These are phyloP conservation scores for Xenopus tropicalis DNA, from an alignment of 2,113 vertebrate genomes.

Conservation along the genomic window UCB_Xtro_10.0 CM004444.2:138212501-138213000, in stretches of 20 bases:
- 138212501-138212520: not conserved
- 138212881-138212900: conserved; percentile 13
- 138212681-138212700: too few species aligned
- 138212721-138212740: not conserved
- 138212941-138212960: conserved; percentile 8
- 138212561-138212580: too few species aligned
- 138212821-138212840: not conserved
- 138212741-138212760: not conserved
- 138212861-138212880: not conserved
- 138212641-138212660: too few species aligned
- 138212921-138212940: conserved; percentile 32
- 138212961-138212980: too few species aligned
- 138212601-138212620: too few species aligned
- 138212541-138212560: too few species aligned
- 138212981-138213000: too few species aligned
- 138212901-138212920: conserved; percentile 35
- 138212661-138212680: too few species aligned
- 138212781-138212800: not conserved
- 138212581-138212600: too few species aligned
- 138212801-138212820: not conserved
- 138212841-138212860: not conserved
- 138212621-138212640: too few species aligned
- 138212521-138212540: too few species aligned
- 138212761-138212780: not conserved
- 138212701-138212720: too few species aligned